Evolutionary conservation across 1,140 invertebrate species (phyloP).

Genomic region (Metopolophium dirhodum): DNA sequence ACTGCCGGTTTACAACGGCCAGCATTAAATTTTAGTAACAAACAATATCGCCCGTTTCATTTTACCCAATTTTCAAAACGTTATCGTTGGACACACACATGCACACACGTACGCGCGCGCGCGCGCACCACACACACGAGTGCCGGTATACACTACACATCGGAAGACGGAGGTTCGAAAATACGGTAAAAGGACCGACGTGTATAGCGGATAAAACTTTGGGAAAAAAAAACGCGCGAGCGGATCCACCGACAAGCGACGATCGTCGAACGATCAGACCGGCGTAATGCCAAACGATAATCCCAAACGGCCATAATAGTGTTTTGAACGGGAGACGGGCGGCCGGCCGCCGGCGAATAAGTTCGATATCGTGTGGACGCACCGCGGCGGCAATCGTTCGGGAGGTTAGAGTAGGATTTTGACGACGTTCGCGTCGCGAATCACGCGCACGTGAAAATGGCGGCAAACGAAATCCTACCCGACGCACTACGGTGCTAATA

Average conservation of each 20-base stretch:
- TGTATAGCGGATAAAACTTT: too few relatives aligned
- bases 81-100: not conserved
- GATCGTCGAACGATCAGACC: not conserved
- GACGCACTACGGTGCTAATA: not conserved
- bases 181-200: accelerated
- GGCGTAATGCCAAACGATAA: not conserved
- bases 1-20: too few relatives aligned
- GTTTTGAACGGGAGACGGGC: not conserved
- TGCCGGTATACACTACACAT: not conserved
- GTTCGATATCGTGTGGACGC: not conserved
- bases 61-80: not conserved
- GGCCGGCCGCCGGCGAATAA: not conserved
- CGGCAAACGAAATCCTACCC: not conserved
- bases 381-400: not conserved
- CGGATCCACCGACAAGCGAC: not conserved
- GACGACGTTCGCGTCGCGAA: not conserved
- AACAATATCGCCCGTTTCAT: not conserved
- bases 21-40: too few relatives aligned
- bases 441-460: not conserved
- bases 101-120: not conserved
- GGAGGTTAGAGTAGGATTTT: not conserved
- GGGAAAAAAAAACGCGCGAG: too few relatives aligned
- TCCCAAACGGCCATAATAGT: not conserved
- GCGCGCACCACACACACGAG: not conserved
- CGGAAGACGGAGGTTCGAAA: not conserved